Evolutionary conservation across 2,888 invertebrate genomes (phyloP), one percentile per base, ranked within the genome.

Genomic region (Colletes collaris): DNA sequence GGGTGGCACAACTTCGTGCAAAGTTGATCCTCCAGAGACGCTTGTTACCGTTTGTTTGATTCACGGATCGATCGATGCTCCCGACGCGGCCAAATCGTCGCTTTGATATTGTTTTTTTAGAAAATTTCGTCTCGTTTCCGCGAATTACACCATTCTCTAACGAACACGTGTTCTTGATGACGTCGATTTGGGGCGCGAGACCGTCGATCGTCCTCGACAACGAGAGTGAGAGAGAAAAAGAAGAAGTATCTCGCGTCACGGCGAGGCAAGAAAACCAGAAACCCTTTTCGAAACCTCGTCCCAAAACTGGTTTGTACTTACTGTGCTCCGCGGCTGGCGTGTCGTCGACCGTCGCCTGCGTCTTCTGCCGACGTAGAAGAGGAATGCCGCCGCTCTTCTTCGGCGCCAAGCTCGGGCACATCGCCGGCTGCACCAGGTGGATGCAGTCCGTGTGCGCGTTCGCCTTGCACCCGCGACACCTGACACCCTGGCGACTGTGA

Each of bases 391-490:
- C 91, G 70, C 89, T 84, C 19, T 91, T 91, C 74, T 92, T 92
- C 8, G 92, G 88, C 44, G 87, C 87, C 40, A 92, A 72, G 69
- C 91, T 91, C 83, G 98, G 97, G 92, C 98, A 98, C 91, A 96
- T 96, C 78, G 96, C 96, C 19, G 96, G 96, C 89, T 96, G 96
- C 11, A 97, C 96, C 93, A 97, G 96, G 80, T 93, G 94, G 83
- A 95, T 94, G 93, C 98, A 98, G 93, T 98, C 98, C 59, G 96
- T 95, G 93, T 98, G 98, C 70, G 97, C 96, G 93, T 98, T 98
- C 94, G 97, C 95, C 93, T 98, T 98, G 93, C 98, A 98, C 83
- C 97, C 95, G 72, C 97, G 95, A 93, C 98, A 98, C 84, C 97
- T 96, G 72, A 98, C 94, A 16, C 98, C 98, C 93, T 98, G 98